These are phyloP conservation scores for Enteromius mattozi DNA, from an alignment of 2,797 vertebrate genomes.

Conservation along the genomic window DNA sequence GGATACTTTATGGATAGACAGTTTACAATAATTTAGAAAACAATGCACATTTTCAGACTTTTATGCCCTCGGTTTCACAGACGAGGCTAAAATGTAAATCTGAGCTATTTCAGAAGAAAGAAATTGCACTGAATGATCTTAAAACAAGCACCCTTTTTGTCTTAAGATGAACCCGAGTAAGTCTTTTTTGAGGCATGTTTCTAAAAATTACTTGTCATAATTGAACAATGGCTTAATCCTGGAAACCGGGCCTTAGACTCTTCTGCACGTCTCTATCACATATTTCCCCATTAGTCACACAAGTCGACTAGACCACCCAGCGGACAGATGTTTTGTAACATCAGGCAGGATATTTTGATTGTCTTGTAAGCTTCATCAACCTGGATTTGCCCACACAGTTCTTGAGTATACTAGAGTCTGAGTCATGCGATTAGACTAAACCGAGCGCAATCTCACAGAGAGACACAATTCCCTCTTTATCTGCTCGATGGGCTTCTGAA, in stretches of 20 bases:
- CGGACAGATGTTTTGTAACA: constrained; percentile 33
- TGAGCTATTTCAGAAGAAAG: too few relatives aligned
- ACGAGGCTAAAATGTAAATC: too few relatives aligned
- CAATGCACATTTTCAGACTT: not conserved
- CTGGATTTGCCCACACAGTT: constrained; percentile 38
- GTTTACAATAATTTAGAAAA: not conserved
- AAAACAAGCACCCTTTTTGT: too few relatives aligned
- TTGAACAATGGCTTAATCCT: too few relatives aligned
- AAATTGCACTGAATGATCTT: too few relatives aligned
- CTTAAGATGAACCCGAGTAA: too few relatives aligned
- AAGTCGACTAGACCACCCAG: constrained; percentile 42
- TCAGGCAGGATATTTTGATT: constrained; percentile 34
- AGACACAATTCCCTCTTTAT: constrained; percentile 35
- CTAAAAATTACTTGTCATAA: too few relatives aligned
- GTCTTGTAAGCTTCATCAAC: constrained; percentile 39
- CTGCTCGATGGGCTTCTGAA: constrained; percentile 16
- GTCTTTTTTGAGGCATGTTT: too few relatives aligned
- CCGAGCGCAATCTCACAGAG: not conserved
- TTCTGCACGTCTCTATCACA: not conserved
- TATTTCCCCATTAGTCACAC: constrained; percentile 15
- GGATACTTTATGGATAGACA: not conserved
- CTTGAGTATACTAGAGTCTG: constrained; percentile 8
- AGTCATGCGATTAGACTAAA: constrained; percentile 45
- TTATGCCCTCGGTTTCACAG: too few relatives aligned
- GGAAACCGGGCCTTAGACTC: not conserved